Conservation (phyloP, 2,888 invertebrate species). For the Petrolisthes manimaculis region DNA sequence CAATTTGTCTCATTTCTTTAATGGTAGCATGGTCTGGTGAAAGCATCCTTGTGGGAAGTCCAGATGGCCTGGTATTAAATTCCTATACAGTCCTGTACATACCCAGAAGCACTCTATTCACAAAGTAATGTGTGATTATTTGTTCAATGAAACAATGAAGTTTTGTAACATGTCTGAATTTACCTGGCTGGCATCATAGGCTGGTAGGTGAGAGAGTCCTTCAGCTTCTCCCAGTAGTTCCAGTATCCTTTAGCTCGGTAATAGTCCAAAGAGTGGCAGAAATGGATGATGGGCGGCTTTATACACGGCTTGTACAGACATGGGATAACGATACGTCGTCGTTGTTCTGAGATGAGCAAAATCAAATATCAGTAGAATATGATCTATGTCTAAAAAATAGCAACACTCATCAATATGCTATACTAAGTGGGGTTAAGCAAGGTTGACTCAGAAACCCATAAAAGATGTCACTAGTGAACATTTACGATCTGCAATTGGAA, state of each 20-base stretch:
- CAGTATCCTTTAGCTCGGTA: slow-evolving; percentile 62
- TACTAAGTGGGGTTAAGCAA: no score
- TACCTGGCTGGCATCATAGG: slow-evolving; percentile 28
- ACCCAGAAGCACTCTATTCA: no score
- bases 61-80: background rate
- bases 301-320: slow-evolving; percentile 57
- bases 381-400: no score
- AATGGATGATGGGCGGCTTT: slow-evolving; percentile 55
- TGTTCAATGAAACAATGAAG: background rate
- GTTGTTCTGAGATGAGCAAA: slow-evolving; percentile 46
- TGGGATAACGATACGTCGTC: slow-evolving; percentile 61
- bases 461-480: no score
- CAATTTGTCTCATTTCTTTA: no score
- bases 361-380: no score
- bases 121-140: no score
- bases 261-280: slow-evolving; percentile 63
- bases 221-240: slow-evolving; percentile 64
- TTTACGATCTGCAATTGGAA: no score
- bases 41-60: no score
- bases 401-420: no score
- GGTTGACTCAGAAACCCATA: no score
- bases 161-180: background rate
- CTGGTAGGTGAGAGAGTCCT: slow-evolving; percentile 52
- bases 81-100: background rate
- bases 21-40: no score